Percentiles rank a stretch among this genome's conserved stretches.
phyloP scores from a whole-genome alignment of 2,888 invertebrate species.

The Sepioteuthis lessoniana region DNA sequence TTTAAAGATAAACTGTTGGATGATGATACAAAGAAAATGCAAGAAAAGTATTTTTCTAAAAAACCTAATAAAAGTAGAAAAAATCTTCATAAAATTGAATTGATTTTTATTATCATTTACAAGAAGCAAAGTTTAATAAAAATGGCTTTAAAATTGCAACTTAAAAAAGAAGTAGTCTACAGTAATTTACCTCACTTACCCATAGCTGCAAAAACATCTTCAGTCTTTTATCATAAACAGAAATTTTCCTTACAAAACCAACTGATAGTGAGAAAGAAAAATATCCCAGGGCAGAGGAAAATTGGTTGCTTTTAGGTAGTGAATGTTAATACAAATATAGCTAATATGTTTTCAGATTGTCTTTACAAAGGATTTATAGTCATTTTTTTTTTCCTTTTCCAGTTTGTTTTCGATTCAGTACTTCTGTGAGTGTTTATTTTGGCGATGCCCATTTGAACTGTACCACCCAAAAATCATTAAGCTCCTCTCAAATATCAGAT shows the following conservation, averaged over 20 bases:
- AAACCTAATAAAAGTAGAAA: too few relatives aligned
- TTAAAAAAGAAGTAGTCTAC: too few relatives aligned
- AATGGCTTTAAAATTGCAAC: too few relatives aligned
- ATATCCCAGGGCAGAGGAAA: background rate
- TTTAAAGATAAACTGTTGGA: too few relatives aligned
- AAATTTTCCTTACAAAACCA: background rate
- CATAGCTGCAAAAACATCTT: background rate
- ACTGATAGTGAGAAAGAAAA: background rate
- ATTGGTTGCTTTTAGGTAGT: background rate
- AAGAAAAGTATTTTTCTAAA: too few relatives aligned
- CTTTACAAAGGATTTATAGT: background rate
- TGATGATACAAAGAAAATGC: too few relatives aligned
- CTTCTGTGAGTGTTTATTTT: background rate
- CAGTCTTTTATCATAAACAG: background rate
- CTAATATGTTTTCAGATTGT: background rate
- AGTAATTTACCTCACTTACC: background rate
- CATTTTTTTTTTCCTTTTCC: background rate
- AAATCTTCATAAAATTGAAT: too few relatives aligned
- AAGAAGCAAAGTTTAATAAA: too few relatives aligned
- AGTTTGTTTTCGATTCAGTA: too few relatives aligned
- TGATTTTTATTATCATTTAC: too few relatives aligned
- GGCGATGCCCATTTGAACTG: background rate
- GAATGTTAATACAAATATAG: background rate
- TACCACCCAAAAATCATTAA: background rate
- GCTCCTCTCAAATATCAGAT: background rate